Evolutionary conservation across 2,888 invertebrate species (phyloP), one percentile per base, ranked within the genome.

Genomic region (Hoplodrina ambigua): DNA sequence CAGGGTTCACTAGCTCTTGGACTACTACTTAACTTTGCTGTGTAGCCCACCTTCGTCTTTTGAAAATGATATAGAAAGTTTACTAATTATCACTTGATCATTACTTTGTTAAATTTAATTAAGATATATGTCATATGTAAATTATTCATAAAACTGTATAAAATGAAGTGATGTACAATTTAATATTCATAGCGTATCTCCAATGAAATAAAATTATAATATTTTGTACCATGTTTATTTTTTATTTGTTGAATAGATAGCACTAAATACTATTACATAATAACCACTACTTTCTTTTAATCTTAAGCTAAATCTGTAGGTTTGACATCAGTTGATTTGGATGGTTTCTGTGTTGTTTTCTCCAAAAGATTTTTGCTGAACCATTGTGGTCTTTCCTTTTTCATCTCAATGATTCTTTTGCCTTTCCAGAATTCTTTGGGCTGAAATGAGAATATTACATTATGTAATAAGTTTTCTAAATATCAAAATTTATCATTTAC

Each of bases 341-440:
- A 97, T 53, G 97, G 96, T 79, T 97, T 96, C 84, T 98, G 97
- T 20, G 98, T 98, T 0, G 97, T 97, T 88, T 97, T 97, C 88
- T 98, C 97, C 25, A 98, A 92, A 61, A 99, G 96, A 93, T 98
- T 98, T 86, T 97, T 97, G 81, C 98, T 97, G 88, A 99, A 99
- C 99, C 99, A 99, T 53, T 97, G 93, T 6, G 99, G 99, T 76
- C 99, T 96, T 69, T 97, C 97, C 90, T 98, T 98, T 58, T 97
- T 96, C 96, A 99, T 97, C 95, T 99, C 99, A 19, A 99, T 97
- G 76, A 99, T 96, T 83, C 98, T 96, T 93, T 98, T 98, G 1
- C 97, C 97, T 85, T 97, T 94, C 91, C 96, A 96, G 79, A 95
- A 96, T 84, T 97, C 97, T 41, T 95, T 93, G 1, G 96, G 94